Base-by-base conservation (phyloP, 2,797 vertebrate genomes). In the Micromesistius poutassou region DNA sequence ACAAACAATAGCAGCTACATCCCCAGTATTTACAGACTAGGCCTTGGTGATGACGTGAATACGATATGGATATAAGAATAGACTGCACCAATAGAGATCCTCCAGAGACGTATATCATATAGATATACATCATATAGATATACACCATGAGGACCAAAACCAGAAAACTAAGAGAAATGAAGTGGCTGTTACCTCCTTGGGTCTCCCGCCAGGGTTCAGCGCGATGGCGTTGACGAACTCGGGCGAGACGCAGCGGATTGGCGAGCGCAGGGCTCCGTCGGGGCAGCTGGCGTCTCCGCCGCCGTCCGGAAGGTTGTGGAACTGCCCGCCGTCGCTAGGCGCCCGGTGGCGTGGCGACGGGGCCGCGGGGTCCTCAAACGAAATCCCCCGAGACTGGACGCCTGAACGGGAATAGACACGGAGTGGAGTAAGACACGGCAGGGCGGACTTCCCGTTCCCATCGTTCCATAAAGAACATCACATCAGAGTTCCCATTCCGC, bases 171-270 rank as follows among this genome's bases (percentile, higher is more conserved):
- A 19, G 19, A n/a, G n/a, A n/a, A n/a, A n/a, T 25, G 25, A n/a
- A 2, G 1, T 73, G 0, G 8, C 38, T 31, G 73, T 10, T 95
- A 99, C 98, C 98, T 99, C 97, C 86, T 96, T 98, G 40, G 98
- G 98, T 31, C 98, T 95, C 55, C 98, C 98, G 83, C 98, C 98
- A 0, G 98, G 98, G 88, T 99, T 99, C 91, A 97, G 93, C 0
- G 96, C 95, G 0, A 99, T 96, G 80, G 96, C 96, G 84, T 96
- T 98, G 90, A 95, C 96, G 80, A 99, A 94, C 91, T 99, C 97
- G 0, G 98, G 98, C 0, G 98, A 98, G 82, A 99, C 95, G 5
- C 96, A 96, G 77, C 96, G 96, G 30, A 97, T 85, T 0, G 96
- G 97, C n/a, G 96, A 97, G 72, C 95, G 96, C 13, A 97, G 78